phyloP scores from a whole-genome alignment of 92 coral and sea anemone species.

The Epizoanthus illoricatus region DNA sequence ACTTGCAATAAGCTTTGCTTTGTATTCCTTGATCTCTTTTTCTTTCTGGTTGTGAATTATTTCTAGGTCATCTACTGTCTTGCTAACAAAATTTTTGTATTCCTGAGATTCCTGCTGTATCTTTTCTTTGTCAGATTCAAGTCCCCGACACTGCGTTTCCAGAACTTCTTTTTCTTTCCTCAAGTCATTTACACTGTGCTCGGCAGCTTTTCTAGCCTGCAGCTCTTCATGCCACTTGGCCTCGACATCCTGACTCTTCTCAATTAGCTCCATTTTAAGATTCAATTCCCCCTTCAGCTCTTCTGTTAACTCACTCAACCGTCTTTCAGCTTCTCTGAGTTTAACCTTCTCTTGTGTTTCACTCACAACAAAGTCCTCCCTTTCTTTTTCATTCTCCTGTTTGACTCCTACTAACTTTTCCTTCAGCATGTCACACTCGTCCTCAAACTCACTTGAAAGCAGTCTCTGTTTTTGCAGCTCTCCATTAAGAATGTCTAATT shows the following conservation, averaged over 20 bases:
- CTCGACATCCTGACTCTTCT: conserved; percentile 14
- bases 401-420: conserved; percentile 57
- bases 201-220: not conserved
- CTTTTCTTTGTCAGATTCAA: conserved; percentile 4
- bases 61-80: conserved; percentile 47
- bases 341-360: conserved; percentile 65
- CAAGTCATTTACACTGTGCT: not conserved
- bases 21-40: conserved; percentile 31
- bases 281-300: conserved; percentile 37
- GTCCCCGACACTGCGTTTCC: conserved; percentile 9
- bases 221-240: conserved; percentile 7
- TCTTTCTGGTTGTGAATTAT: conserved; percentile 12
- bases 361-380: conserved; percentile 54
- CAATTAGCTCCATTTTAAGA: conserved; percentile 34
- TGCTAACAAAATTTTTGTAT: conserved; percentile 27
- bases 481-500: conserved; percentile 27
- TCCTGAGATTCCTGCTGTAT: conserved; percentile 33
- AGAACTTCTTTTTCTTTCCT: conserved; percentile 30
- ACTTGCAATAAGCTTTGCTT: conserved; percentile 16
- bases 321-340: conserved; percentile 50
- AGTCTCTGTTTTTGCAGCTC: conserved; percentile 35
- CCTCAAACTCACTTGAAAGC: conserved; percentile 58
- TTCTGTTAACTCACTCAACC: conserved; percentile 42
- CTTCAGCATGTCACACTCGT: conserved; percentile 59
- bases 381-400: conserved; percentile 60